phyloP scores from a whole-genome alignment of 2,797 vertebrate genomes.

The Falco novaeseelandiae region DNA sequence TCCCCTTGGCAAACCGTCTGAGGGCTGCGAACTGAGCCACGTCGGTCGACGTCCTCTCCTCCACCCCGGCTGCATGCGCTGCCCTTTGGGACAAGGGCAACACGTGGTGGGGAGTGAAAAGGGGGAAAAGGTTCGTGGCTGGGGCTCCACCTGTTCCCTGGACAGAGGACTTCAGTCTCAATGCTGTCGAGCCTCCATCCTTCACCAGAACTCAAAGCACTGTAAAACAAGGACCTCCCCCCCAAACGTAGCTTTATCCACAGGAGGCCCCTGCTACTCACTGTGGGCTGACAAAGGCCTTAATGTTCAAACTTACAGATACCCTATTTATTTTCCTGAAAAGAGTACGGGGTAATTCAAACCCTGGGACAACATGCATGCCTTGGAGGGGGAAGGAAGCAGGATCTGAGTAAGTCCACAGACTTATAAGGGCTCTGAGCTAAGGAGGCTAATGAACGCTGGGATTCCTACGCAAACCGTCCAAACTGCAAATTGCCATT shows the following conservation, averaged over 20 bases:
- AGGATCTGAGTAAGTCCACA: rapidly evolving
- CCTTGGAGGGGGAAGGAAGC: background rate
- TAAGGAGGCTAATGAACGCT: rapidly evolving
- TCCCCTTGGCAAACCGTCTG: background rate
- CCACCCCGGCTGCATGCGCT: rapidly evolving
- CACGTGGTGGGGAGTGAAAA: background rate
- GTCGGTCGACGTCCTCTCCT: background rate
- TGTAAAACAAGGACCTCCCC: background rate
- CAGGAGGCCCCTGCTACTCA: conserved; percentile 2
- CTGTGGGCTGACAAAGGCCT: conserved; percentile 42
- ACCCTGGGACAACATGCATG: background rate
- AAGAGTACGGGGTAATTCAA: background rate
- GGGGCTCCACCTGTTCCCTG: conserved; percentile 4
- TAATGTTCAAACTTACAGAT: conserved; percentile 39
- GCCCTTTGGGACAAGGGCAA: background rate
- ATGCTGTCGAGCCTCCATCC: background rate
- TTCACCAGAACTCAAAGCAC: background rate
- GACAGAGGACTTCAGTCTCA: background rate
- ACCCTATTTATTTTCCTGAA: conserved; percentile 1
- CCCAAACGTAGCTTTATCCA: background rate
- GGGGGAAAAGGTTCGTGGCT: background rate
- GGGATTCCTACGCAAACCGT: rapidly evolving
- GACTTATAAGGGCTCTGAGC: background rate
- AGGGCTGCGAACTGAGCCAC: background rate
- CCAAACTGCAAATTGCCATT: rapidly evolving